Percentiles rank a stretch among this genome's conserved stretches.
These are phyloP conservation scores for Cossypha niveicapilla DNA, from an alignment of 2,797 vertebrate genomes.

Conservation along the genomic window DNA sequence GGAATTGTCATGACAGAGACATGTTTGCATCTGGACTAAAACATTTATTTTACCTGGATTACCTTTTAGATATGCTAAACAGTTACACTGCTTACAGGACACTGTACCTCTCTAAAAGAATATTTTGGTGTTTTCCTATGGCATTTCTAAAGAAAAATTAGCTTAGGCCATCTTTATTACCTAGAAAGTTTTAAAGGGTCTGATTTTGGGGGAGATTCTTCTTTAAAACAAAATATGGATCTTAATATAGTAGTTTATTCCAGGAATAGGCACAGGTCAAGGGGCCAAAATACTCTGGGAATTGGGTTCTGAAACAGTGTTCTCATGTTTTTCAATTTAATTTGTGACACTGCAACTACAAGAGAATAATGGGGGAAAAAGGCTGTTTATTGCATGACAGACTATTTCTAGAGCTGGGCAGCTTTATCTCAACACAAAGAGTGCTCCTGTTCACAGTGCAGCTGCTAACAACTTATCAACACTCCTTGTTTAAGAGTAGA, in stretches of 20 bases:
- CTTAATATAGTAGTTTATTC: not conserved
- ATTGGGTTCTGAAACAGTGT: not conserved
- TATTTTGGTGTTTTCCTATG: not conserved
- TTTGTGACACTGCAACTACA: not conserved
- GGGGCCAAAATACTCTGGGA: not conserved
- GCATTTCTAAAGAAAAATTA: not conserved
- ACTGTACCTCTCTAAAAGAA: not conserved
- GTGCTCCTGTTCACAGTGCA: conserved; percentile 14
- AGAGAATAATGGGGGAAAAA: not conserved
- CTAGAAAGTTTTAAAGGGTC: not conserved
- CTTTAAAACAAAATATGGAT: not conserved
- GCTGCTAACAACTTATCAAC: conserved; percentile 38
- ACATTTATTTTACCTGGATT: not conserved
- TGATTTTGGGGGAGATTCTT: not conserved
- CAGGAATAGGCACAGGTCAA: not conserved
- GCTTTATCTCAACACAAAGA: not conserved
- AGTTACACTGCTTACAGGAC: not conserved
- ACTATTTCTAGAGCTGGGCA: not conserved
- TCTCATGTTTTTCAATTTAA: not conserved
- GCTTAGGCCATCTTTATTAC: not conserved
- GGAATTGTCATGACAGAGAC: not conserved
- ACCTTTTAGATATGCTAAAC: not conserved
- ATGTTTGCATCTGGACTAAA: not conserved
- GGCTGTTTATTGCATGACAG: not conserved
- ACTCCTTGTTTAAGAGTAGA: not conserved